Evolutionary conservation across 2,797 vertebrate species (phyloP), one percentile per base, ranked within the genome.

Genomic region (Gambusia yucatana): DNA sequence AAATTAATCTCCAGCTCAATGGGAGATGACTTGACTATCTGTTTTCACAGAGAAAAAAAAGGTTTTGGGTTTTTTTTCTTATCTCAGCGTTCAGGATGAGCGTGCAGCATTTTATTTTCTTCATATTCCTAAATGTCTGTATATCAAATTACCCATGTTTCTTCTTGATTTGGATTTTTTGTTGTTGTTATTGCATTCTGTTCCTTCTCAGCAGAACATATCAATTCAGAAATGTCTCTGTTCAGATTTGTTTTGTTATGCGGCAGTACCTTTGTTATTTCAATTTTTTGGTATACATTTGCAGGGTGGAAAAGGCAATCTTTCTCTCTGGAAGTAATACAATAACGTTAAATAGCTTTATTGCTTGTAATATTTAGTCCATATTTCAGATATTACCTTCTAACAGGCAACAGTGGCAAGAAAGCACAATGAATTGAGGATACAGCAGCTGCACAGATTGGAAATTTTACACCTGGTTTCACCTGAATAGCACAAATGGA

Each of bases 391-490:
- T 89, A 90, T 94, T 90, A 88, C 77, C 89, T 89, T 92, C 85
- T 93, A 95, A 95, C 92, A 87, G 86, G 93, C 84, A 95, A 85
- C 92, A 94, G 90, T 94, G 95, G 93, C 95, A 88, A 84, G 82
- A 84, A 85, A 86, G 85, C 80, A 80, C 83, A 91, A 89, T 91
- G 86, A 91, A 92, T 90, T 91, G 88, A 88, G 84, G 89, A 90
- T 93, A 86, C 87, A 92, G 93, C 91, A 93, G 94, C 91, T 92
- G 89, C 91, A 87, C 94, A 94, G 93, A 95, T 95, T 94, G 94
- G 89, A 95, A 92, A 94, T 94, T 89, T 94, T 95, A 94, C 93
- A 95, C 93, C 93, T 95, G 94, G 94, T 92, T 95, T 94, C 93
- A 92, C 92, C 87, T 91, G 91, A 94, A 95, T 93, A 84, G 90